Percentiles rank a stretch among this genome's conserved stretches.
These are phyloP conservation scores for Baronia brevicornis DNA, from an alignment of 2,888 invertebrate species.

Conservation along the genomic window DNA sequence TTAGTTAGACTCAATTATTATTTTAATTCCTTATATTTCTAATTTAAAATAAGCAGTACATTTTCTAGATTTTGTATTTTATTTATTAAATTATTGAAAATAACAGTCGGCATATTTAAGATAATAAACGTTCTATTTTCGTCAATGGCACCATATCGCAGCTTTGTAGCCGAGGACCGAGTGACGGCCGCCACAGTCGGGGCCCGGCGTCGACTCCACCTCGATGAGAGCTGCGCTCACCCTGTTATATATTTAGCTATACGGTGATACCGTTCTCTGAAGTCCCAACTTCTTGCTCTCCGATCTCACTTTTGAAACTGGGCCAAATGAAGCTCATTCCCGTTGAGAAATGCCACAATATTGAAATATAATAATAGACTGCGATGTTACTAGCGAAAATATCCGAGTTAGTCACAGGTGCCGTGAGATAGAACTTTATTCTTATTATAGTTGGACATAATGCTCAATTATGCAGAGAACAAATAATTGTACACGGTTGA, in stretches of 20 bases:
- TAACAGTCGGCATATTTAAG: conserved; percentile 8
- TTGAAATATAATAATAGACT: conserved; percentile 72
- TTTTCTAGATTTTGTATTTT: conserved; percentile 7
- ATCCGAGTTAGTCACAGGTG: conserved; percentile 62
- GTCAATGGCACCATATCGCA: conserved; percentile 37
- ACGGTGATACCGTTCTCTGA: conserved; percentile 67
- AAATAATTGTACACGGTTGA: too few relatives aligned
- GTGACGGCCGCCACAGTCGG: conserved; percentile 19
- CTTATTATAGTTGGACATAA: conserved; percentile 58
- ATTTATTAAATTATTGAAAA: conserved; percentile 9
- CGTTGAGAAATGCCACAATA: conserved; percentile 71
- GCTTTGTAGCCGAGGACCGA: too few relatives aligned
- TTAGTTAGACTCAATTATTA: too few relatives aligned
- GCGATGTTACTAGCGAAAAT: conserved; percentile 63
- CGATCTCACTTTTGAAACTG: conserved; percentile 72
- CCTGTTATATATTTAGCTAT: conserved; percentile 59
- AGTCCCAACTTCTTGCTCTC: conserved; percentile 67
- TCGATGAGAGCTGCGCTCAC: conserved; percentile 25
- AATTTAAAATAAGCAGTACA: neutral
- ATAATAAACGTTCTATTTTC: conserved; percentile 51
- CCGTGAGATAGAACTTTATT: conserved; percentile 47
- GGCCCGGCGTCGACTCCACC: conserved; percentile 19
- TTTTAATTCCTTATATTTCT: too few relatives aligned
- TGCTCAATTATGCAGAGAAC: conserved; percentile 63
- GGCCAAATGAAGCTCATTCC: conserved; percentile 70